Evolutionary conservation across 2,888 invertebrate genomes (phyloP), one percentile per base, ranked within the genome.

Genomic region (Drosophila nr. medialis): DNA sequence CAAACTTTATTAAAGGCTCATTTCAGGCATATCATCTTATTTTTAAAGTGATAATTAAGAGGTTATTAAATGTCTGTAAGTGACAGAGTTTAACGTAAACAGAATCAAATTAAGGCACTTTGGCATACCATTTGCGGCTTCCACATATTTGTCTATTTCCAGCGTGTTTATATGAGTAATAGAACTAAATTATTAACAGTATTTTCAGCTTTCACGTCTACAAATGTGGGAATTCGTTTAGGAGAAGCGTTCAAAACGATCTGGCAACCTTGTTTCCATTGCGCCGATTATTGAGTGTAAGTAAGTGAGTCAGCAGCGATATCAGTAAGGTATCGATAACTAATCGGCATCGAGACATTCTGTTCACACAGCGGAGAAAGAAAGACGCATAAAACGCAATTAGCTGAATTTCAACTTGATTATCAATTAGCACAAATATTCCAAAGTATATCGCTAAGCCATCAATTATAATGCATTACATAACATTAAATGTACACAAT

Each of bases 361-460:
- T 4, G 5, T 42, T 21, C 42, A 11, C 21, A 1, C 21, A 42
- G 40, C 21, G 4, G 1, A 21, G 21, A 1, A 21, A 11, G 11
- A 21, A 2, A 42, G 0, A 0, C 42, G 11, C 11, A 0, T 11
- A 1, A 2, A 2, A 2, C 11, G 5, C 21, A 21, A 21, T 21
- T 11, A 42, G 5, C 21, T 5, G 4, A 42, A 42, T 1, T 42
- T 2, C 2, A 21, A 42, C 11, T 21, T 42, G 1, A 21, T 13
- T 21, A 6, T 21, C 42, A 42, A 42, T 40, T 21, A 40, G 5
- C 11, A 11, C 40, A 21, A 40, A 40, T 0, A n/a, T n/a, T n/a
- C 4, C 8, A 40, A 40, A 0, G 10, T 21, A 11, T 40, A 21
- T 42, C 21, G 2, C 11, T 5, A 40, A n/a, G 21, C 5, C 40